Base-by-base conservation (phyloP, 35 echinoderm and acorn worm species). In the Heliocidaris tuberculata region DNA sequence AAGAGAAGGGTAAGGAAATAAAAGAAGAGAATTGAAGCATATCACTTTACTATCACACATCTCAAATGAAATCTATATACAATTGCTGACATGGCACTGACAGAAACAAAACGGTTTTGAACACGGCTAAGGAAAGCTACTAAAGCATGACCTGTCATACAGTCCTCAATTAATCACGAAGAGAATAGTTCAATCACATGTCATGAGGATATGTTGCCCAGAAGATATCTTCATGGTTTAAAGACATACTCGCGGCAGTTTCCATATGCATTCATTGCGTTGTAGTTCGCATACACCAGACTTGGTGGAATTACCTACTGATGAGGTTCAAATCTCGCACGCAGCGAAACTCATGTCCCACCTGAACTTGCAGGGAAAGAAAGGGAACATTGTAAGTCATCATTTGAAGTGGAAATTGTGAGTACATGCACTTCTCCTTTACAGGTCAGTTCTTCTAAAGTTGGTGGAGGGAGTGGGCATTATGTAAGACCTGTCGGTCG, bases 161-260 rank as follows among this genome's bases (percentile, higher is more conserved):
- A 24, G 19, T 78, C 8, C 65, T 78, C 27, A n/a, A 19, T 78
- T 78, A 78, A 78, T 78, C 65, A 19, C 17, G 21, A 27, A n/a
- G 27, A 7, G 65, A 78, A 27, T 24, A 78, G 65, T 78, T 78
- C 65, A 78, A 21, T 5, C 27, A 78, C 21, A 78, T n/a, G 65
- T 78, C 65, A 78, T 27, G 65, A 78, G 65, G 17, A 27, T 27
- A 24, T 7, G 21, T 78, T 24, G 21, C 65, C 27, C 21, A 7
- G 52, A 56, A 56, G 27, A 78, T 78, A 78, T 78, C 65, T 78
- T 78, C 65, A 78, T 78, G 65, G 65, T 78, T 60, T 78, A 78
- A 78, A 78, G 65, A 78, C 15, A 78, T 60, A 19, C 4, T 60
- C 59, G 6, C 11, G 6, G 19, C 12, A 15, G 19, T 60, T 60